Conservation (phyloP, 2,113 vertebrate species). For the Morphnarchus princeps region DNA sequence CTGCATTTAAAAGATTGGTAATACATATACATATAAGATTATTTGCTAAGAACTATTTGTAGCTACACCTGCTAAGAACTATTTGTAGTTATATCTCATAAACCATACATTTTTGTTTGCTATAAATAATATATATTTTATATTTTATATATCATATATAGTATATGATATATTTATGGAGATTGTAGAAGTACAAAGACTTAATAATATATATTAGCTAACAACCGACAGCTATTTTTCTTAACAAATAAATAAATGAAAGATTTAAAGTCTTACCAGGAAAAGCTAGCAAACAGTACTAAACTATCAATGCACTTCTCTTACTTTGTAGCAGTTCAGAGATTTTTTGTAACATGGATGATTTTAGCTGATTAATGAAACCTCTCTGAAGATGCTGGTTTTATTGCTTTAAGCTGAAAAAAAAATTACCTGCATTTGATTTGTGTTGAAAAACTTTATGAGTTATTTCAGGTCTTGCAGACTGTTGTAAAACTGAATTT, state of each 20-base stretch:
- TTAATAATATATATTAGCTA: not conserved
- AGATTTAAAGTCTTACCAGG: no score
- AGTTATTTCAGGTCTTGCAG: not conserved
- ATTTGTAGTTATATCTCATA: not conserved
- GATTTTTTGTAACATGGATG: not conserved
- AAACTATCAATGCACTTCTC: not conserved
- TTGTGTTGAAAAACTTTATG: not conserved
- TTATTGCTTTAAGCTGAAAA: not conserved
- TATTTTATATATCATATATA: not conserved
- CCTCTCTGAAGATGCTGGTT: not conserved
- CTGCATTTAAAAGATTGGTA: not conserved
- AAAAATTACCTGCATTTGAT: not conserved
- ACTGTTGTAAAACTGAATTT: not conserved
- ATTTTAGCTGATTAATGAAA: not conserved
- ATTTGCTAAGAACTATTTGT: not conserved
- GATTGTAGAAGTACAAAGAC: not conserved
- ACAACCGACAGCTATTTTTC: not conserved
- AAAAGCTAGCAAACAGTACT: not conserved
- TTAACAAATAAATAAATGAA: not conserved
- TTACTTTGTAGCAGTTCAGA: not conserved
- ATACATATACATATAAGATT: no score
- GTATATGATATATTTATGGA: not conserved
- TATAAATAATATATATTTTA: not conserved
- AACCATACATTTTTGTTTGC: not conserved
- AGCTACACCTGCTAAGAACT: not conserved